phyloP scores from a whole-genome alignment of 2,888 invertebrate species.

The Tipula unca region DNA sequence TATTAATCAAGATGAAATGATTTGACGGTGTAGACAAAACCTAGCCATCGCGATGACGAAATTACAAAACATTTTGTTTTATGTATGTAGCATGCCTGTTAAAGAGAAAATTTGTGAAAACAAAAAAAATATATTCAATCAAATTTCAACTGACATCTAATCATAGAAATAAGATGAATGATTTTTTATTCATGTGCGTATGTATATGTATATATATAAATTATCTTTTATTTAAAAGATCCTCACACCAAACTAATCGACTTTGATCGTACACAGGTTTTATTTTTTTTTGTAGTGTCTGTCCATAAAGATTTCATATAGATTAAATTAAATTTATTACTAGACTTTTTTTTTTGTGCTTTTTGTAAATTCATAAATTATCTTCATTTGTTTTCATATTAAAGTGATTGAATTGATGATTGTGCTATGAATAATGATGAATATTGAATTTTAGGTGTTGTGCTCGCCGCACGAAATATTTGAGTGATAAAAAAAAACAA shows the following conservation, averaged over 20 bases:
- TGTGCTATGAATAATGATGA: conserved; percentile 8
- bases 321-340: conserved; percentile 14
- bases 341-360: not conserved
- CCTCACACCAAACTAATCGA: not conserved
- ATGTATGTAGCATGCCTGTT: too few relatives aligned
- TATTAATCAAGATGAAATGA: not conserved
- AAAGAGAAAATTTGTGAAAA: not conserved
- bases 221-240: not conserved
- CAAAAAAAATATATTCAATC: not conserved
- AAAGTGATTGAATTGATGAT: not conserved
- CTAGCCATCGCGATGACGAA: not conserved
- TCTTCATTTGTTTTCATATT: not conserved
- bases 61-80: too few relatives aligned
- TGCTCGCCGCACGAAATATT: not conserved
- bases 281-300: not conserved
- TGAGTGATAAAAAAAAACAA: not conserved
- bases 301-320: not conserved
- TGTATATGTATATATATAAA: too few relatives aligned
- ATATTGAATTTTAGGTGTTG: not conserved
- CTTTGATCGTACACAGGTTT: not conserved
- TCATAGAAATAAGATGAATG: conserved; percentile 4
- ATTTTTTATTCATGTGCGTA: not conserved
- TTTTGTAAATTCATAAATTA: conserved; percentile 3
- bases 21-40: not conserved
- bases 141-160: not conserved